These are phyloP conservation scores for Phortica okadai DNA, from an alignment of 2,888 invertebrate genomes.

Conservation along the genomic window DNA sequence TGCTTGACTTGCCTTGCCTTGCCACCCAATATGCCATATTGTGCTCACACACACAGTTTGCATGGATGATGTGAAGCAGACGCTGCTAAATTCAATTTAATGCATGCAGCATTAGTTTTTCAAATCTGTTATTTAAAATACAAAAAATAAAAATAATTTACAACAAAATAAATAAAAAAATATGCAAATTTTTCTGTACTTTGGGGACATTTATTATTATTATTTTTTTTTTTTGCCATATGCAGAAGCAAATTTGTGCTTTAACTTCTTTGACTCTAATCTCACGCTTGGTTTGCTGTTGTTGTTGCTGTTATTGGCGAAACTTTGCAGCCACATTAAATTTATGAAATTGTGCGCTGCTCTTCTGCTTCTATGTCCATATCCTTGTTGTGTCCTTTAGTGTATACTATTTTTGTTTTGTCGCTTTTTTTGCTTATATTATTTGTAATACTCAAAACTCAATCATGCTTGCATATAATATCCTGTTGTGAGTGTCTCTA, in stretches of 20 bases:
- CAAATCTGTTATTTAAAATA: constrained; percentile 14
- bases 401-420: too few species aligned
- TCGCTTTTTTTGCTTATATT: not conserved
- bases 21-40: not conserved
- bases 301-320: not conserved
- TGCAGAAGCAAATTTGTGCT: not conserved
- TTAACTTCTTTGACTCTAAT: constrained; percentile 41
- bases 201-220: not conserved
- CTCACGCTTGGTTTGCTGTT: not conserved
- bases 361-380: constrained; percentile 35
- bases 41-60: not conserved
- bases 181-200: constrained; percentile 9
- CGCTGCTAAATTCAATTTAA: constrained; percentile 31
- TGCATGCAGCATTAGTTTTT: constrained; percentile 27
- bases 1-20: not conserved
- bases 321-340: constrained; percentile 61
- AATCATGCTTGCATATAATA: constrained; percentile 69
- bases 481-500: constrained; percentile 39
- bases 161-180: not conserved
- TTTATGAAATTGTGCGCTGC: constrained; percentile 68
- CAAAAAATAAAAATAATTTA: not conserved
- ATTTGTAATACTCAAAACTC: constrained; percentile 59
- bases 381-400: not conserved
- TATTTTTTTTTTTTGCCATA: not conserved
- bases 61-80: constrained; percentile 11